Evolutionary conservation across 2,888 invertebrate genomes (phyloP), one percentile per base, ranked within the genome.

Genomic region (Campoplex capitator): DNA sequence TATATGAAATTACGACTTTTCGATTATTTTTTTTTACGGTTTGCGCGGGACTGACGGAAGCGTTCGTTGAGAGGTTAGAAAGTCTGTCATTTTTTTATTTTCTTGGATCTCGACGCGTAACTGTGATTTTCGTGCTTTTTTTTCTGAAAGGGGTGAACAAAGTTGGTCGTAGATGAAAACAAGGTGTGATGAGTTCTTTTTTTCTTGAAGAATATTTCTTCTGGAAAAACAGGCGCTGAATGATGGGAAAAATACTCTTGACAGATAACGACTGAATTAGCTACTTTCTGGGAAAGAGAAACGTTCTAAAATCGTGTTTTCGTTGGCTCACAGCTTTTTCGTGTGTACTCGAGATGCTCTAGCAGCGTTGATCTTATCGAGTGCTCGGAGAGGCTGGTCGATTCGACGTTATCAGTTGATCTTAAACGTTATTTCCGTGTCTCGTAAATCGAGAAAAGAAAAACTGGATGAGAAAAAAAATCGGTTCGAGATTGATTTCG

Each of bases 321-420:
- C n/a, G 65, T 18, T 65, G 18, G 7, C 23, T 68, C n/a, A n/a
- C 1, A 38, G 38, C 9, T 32, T 68, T n/a, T 68, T 8, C 23
- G 42, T 38, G n/a, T 13, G 67, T 18, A 42, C 18, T 13, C 62
- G 62, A 62, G 32, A 28, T 62, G 35, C 32, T 16, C 32, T 16
- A 13, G 18, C 2, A 9, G n/a, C 38, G n/a, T 23, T 8, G 62
- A 67, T 67, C 18, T 67, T 67, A 67, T 67, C 48, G 16, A 16
- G 23, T 48, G 1, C 42, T 68, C 8, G 42, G 11, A 38, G 8
- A 68, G 38, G 18, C 18, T 68, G n/a, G 23, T 68, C 67, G 42
- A 38, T 35, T n/a, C 42, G 67, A 68, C 42, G 7, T 42, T 35
- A 68, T 42, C 67, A 68, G 42, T 38, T 68, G 67, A 68, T 68